Base-by-base conservation (phyloP, 2,113 vertebrate genomes). In the Cepphus grylle region DNA sequence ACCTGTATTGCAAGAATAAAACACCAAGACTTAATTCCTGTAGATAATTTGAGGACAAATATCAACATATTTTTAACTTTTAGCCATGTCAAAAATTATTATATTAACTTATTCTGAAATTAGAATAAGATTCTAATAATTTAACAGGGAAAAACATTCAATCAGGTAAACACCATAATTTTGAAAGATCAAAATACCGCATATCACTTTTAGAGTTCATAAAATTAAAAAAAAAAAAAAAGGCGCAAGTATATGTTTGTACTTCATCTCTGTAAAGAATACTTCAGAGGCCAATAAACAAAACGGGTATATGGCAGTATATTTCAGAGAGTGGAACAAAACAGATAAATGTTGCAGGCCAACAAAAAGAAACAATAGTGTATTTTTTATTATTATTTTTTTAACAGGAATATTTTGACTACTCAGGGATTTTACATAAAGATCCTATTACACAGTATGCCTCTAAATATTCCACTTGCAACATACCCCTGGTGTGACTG, bases 111-210 rank as follows among this genome's bases (percentile, higher is more conserved):
- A 93, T 23, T 73, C 23, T 90, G n/a, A 94, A 94, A 71, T 84
- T 84, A 87, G 14, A 95, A 63, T n/a, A 96, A 67, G 6, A 62
- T 78, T 29, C 42, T 88, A 74, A 91, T 79, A 88, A 73, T 76
- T 90, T 86, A 81, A 90, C 42, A 62, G n/a, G 59, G 34, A 11
- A 92, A 97, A 79, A 83, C 85, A 94, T 14, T 89, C 40, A 88
- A 67, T 86, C 73, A 90, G 53, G 80, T 96, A 95, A 97, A 94
- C 38, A 95, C 52, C 30, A 94, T 50, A 90, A 77, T 83, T 94
- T 71, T 74, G 58, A 86, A 97, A 96, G 81, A 90, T 78, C 36
- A 95, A 86, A 97, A 92, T 83, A 91, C 30, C 78, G 78, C 67
- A 86, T 45, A 93, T 91, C 26, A 59, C 11, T 65, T 50, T 7